A percentile compares a stretch with the other conserved stretches of the same genome.
phyloP scores from a whole-genome alignment of 2,888 invertebrate species.

The Chloroclystis v-ata region DNA sequence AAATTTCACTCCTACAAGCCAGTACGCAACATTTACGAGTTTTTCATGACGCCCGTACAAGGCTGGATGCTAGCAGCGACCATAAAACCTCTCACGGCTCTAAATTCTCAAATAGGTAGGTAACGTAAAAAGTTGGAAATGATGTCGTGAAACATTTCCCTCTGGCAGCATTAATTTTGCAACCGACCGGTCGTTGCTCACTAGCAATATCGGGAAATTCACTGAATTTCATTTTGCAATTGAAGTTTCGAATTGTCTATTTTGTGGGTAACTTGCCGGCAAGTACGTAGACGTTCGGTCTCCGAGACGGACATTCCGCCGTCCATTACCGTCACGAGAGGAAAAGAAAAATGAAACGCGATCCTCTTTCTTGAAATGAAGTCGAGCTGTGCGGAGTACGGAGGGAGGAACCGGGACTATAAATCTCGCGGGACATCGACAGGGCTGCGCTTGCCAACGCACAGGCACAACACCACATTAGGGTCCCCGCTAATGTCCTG shows the following conservation, averaged over 20 bases:
- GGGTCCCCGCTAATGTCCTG: conserved; percentile 51
- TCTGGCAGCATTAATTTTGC: conserved; percentile 38
- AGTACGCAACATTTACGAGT: conserved; percentile 67
- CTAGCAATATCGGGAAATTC: conserved; percentile 36
- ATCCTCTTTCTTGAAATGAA: conserved; percentile 48
- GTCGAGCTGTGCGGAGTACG: conserved; percentile 28
- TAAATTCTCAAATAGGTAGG: conserved; percentile 40
- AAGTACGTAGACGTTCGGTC: conserved; percentile 12
- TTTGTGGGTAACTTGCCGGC: conserved; percentile 22
- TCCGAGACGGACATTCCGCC: conserved; percentile 35
- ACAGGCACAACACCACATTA: conserved; percentile 50
- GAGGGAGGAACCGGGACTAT: conserved; percentile 46
- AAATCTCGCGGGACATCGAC: conserved; percentile 57
- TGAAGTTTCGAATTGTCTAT: conserved; percentile 26
- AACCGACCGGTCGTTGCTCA: conserved; percentile 27
- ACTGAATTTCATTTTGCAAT: conserved; percentile 34
- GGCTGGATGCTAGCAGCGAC: conserved; percentile 50
- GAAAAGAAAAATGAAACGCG: conserved; percentile 50
- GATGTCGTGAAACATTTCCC: conserved; percentile 37
- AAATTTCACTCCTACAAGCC: conserved; percentile 62
- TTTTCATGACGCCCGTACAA: conserved; percentile 62
- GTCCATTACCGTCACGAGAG: conserved; percentile 42
- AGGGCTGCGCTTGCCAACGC: conserved; percentile 49
- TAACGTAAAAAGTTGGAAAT: conserved; percentile 33
- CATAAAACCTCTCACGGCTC: conserved; percentile 54